These are phyloP conservation scores for Strigamia crassipes DNA, from an alignment of 2,888 invertebrate genomes.

Conservation along the genomic window DNA sequence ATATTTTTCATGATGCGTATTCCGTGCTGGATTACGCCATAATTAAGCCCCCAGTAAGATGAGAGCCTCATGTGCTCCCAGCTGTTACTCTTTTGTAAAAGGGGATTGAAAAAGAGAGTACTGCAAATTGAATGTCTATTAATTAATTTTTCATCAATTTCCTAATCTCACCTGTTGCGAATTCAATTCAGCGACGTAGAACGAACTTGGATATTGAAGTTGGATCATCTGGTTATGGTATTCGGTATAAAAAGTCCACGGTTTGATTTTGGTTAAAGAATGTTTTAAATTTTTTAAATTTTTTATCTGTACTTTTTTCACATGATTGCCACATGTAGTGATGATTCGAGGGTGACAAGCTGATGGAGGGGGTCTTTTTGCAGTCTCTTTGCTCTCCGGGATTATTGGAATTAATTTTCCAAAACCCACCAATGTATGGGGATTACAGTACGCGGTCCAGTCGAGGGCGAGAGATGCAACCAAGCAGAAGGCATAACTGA, in stretches of 20 bases:
- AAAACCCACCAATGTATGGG: conserved; percentile 37
- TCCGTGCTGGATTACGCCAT: conserved; percentile 39
- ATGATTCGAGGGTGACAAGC: conserved; percentile 28
- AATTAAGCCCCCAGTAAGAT: conserved; percentile 43
- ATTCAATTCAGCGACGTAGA: not conserved
- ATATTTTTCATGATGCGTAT: conserved; percentile 45
- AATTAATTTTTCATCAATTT: conserved; percentile 36
- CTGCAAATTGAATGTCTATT: conserved; percentile 30
- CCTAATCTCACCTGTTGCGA: conserved; percentile 25
- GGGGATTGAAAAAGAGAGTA: conserved; percentile 15
- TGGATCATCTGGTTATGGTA: too few species aligned
- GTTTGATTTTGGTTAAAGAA: too few species aligned
- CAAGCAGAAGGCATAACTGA: conserved; percentile 34
- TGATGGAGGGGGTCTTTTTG: conserved; percentile 19
- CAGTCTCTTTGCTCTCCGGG: conserved; percentile 12
- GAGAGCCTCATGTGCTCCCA: conserved; percentile 22
- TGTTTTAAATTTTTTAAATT: too few species aligned
- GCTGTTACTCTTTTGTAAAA: conserved; percentile 28
- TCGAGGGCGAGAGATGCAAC: conserved; percentile 38
- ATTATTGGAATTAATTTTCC: conserved; percentile 39
- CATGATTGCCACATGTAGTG: conserved; percentile 38
- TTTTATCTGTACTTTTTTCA: not conserved
- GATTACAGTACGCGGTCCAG: conserved; percentile 42
- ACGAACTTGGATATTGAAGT: not conserved
- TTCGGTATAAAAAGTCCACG: not conserved